These are phyloP conservation scores for Neosilurus mollespiculum DNA, from an alignment of 2,797 vertebrate genomes.

Conservation along the genomic window DNA sequence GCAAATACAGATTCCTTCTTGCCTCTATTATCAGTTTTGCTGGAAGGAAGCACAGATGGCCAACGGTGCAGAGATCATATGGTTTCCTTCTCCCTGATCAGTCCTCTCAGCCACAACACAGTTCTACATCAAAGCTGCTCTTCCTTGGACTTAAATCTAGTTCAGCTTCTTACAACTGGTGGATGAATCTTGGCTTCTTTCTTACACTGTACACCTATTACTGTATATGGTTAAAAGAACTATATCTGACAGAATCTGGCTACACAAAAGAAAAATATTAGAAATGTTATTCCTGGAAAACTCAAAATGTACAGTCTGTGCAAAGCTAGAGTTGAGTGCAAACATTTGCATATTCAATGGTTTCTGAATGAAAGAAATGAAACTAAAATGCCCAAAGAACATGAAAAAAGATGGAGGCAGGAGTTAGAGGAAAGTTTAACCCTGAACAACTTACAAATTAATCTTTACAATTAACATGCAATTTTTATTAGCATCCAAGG, in stretches of 20 bases:
- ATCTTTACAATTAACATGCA: neutral
- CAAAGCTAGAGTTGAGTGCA: constrained; percentile 3
- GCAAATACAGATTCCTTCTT: constrained; percentile 61
- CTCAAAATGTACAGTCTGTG: neutral
- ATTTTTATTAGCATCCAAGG: neutral
- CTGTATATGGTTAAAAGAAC: neutral
- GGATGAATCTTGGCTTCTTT: neutral
- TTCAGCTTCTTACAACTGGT: neutral
- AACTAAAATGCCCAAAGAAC: neutral
- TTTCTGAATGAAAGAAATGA: neutral
- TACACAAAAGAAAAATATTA: neutral
- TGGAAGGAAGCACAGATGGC: constrained; percentile 41
- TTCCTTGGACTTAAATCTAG: constrained; percentile 1
- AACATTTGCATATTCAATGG: constrained; percentile 3
- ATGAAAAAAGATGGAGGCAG: neutral
- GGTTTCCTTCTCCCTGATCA: constrained; percentile 45
- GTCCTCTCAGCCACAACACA: constrained; percentile 38
- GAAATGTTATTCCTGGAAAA: neutral
- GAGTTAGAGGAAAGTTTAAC: neutral
- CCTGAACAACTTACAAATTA: neutral
- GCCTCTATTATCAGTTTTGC: constrained; percentile 56
- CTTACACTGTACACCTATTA: neutral
- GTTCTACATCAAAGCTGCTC: constrained; percentile 29
- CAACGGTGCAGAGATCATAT: constrained; percentile 48
- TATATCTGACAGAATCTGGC: neutral